phyloP scores from a whole-genome alignment of 37 sponge, comb jelly and placozoan genomes.

The Cladorhizidae sp. region DNA sequence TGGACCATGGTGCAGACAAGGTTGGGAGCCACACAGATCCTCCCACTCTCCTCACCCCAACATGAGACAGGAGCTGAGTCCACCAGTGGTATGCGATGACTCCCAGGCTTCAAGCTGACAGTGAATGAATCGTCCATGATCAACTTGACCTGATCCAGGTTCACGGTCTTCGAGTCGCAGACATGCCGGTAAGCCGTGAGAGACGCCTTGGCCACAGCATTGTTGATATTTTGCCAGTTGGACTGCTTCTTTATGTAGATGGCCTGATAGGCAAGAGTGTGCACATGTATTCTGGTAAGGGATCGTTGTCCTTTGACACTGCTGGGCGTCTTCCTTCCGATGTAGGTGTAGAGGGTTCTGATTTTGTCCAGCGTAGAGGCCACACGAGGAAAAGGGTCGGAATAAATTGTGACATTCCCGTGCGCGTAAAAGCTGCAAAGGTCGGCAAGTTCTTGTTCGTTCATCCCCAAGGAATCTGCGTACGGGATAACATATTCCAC shows the following conservation, averaged over 20 bases:
- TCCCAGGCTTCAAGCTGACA: conserved; percentile 39
- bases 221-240: conserved; percentile 54
- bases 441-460: conserved; percentile 88
- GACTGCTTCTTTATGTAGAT: conserved; percentile 44
- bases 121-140: conserved; percentile 83
- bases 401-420: conserved; percentile 36
- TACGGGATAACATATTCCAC: conserved; percentile 66
- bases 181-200: conserved; percentile 80
- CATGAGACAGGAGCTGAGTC: conserved; percentile 78
- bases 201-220: conserved; percentile 80
- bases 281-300: conserved; percentile 76
- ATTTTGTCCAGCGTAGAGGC: conserved; percentile 66
- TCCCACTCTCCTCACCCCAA: conserved; percentile 61
- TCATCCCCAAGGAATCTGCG: conserved; percentile 86
- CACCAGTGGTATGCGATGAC: conserved; percentile 66
- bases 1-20: conserved; percentile 71
- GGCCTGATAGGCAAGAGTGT: conserved; percentile 87
- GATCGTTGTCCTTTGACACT: conserved; percentile 5
- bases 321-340: neutral
- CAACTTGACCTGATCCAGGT: conserved; percentile 45
- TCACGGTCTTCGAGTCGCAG: conserved; percentile 49
- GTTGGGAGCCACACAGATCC: conserved; percentile 82
- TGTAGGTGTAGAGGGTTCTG: conserved; percentile 26
- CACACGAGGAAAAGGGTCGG: conserved; percentile 60
- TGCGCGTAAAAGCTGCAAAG: conserved; percentile 31